Evolutionary conservation across 92 coral and sea anemone genomes (phyloP).

Genomic region (Palythoa grandis): DNA sequence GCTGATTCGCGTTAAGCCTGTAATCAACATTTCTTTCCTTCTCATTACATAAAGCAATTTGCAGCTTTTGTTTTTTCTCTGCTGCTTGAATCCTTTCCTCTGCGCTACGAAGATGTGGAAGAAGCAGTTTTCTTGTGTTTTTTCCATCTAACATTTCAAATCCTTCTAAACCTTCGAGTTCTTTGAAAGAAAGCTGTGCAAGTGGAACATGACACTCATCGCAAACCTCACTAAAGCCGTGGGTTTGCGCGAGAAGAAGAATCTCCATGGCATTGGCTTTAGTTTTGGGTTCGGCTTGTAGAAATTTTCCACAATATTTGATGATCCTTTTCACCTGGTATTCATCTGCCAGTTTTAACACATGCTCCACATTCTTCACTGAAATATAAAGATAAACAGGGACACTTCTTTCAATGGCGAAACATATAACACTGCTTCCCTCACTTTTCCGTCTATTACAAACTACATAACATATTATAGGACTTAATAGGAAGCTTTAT

Average conservation of each 20-base stretch:
- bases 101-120: neutral
- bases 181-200: neutral
- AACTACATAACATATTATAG: too few species aligned
- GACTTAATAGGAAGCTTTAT: too few species aligned
- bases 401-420: too few species aligned
- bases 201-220: neutral
- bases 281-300: slow-evolving; percentile 15
- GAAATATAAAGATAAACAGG: neutral
- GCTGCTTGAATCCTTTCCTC: neutral
- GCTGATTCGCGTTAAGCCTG: neutral
- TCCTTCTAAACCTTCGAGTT: neutral
- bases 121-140: slow-evolving; percentile 19
- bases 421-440: too few species aligned
- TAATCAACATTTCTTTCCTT: neutral
- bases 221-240: slow-evolving; percentile 20
- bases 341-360: slow-evolving; percentile 57
- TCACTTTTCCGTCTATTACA: too few species aligned
- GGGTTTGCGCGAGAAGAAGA: slow-evolving; percentile 21
- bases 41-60: neutral
- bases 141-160: slow-evolving; percentile 26
- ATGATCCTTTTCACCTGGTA: slow-evolving; percentile 47
- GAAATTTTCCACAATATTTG: slow-evolving; percentile 37
- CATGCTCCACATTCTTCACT: slow-evolving; percentile 46
- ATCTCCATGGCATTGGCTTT: slow-evolving; percentile 11
- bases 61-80: neutral